Percentiles rank a stretch among this genome's conserved stretches.
These are phyloP conservation scores for Murina feae DNA, from an alignment of 2,113 vertebrate genomes.

Conservation along the genomic window DNA sequence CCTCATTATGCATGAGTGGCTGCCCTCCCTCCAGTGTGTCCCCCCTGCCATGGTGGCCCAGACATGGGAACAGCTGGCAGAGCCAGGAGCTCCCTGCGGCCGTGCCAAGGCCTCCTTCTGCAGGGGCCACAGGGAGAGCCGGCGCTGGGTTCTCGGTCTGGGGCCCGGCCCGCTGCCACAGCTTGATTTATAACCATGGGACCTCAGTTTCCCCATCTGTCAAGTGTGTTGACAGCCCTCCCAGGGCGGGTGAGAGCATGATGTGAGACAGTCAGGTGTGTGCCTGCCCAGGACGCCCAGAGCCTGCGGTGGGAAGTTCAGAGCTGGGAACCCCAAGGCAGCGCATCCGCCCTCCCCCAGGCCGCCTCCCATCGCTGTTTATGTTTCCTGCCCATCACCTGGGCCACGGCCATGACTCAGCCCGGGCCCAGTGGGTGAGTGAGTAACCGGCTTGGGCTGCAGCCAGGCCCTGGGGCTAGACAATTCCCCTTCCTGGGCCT, in stretches of 20 bases:
- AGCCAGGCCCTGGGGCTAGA: constrained; percentile 51
- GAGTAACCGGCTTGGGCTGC: constrained; percentile 27
- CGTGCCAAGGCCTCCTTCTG: not conserved
- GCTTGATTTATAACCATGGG: not conserved
- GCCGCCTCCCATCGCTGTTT: not conserved
- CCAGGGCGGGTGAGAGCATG: not conserved
- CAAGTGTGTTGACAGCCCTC: not conserved
- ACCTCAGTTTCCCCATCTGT: not conserved
- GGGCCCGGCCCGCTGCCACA: not conserved
- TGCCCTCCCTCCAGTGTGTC: not conserved
- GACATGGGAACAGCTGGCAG: not conserved
- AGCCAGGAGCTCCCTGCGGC: not conserved
- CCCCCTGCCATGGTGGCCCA: not conserved
- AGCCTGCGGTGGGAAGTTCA: not conserved
- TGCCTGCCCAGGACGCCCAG: not conserved
- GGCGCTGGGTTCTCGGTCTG: not conserved
- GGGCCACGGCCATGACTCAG: constrained; percentile 62
- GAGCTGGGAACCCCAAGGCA: not conserved
- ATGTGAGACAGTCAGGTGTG: not conserved
- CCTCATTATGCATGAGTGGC: not conserved
- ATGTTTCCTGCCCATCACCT: constrained; percentile 63
- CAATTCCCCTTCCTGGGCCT: constrained; percentile 42
- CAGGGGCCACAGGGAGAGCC: not conserved
- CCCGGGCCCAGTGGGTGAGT: not conserved
- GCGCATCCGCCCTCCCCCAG: not conserved